Evolutionary conservation across 2,888 invertebrate species (phyloP).

Genomic region (Eupithecia abbreviata): DNA sequence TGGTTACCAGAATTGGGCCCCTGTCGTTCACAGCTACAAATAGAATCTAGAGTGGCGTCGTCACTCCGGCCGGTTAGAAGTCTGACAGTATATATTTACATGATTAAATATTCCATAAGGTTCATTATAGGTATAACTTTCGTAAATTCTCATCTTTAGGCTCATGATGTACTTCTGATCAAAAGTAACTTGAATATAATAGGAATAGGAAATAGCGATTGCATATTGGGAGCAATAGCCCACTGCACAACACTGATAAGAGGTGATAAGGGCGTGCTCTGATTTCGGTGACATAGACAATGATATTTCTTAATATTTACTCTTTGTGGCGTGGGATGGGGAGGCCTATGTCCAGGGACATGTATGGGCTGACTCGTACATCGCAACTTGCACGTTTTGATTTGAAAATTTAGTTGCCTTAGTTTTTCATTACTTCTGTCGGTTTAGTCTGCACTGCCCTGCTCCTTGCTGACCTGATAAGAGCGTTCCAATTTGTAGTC

Average conservation of each 20-base stretch:
- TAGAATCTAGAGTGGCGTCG: too few species aligned
- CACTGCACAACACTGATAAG: conserved; percentile 32
- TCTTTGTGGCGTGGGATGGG: too few species aligned
- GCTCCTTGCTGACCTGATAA: background rate
- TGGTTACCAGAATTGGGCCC: too few species aligned
- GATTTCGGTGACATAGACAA: conserved; percentile 23
- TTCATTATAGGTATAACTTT: background rate
- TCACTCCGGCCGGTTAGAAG: too few species aligned
- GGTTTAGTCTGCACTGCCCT: background rate
- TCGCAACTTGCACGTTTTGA: background rate
- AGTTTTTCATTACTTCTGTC: background rate
- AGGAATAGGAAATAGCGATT: conserved; percentile 31
- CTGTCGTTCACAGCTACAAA: too few species aligned
- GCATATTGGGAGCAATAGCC: conserved; percentile 33
- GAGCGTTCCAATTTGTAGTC: background rate
- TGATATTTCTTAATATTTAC: background rate
- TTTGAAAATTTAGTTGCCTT: background rate
- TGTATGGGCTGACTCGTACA: too few species aligned
- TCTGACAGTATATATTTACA: too few species aligned
- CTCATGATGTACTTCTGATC: background rate
- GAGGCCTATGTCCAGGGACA: too few species aligned
- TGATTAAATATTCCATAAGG: too few species aligned
- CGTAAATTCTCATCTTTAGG: background rate
- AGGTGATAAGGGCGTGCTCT: conserved; percentile 19
- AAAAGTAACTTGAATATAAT: background rate